Evolutionary conservation across 2,888 invertebrate species (phyloP).

Genomic region (Apamea monoglypha): DNA sequence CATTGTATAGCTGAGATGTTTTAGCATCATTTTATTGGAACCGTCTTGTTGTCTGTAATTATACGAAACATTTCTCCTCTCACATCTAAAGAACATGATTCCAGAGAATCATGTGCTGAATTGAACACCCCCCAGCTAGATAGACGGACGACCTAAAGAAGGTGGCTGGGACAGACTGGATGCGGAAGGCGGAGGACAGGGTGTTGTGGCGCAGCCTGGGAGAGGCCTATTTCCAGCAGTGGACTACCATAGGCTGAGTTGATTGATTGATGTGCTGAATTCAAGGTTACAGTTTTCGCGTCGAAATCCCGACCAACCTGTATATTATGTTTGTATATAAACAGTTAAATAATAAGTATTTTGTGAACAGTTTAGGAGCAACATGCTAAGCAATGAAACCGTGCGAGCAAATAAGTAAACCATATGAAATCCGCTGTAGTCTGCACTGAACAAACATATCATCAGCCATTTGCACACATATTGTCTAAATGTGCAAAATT

Average conservation of each 20-base stretch:
- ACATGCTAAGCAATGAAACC: neutral
- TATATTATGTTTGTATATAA: neutral
- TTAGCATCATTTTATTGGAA: neutral
- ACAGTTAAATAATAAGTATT: neutral
- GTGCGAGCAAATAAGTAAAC: slow-evolving; percentile 5
- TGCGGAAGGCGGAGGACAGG: too few relatives aligned
- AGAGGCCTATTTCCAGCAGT: too few relatives aligned
- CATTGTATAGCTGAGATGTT: neutral
- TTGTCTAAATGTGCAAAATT: slow-evolving; percentile 47
- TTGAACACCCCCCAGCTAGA: too few relatives aligned
- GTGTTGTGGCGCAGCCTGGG: too few relatives aligned
- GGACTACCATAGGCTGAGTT: too few relatives aligned
- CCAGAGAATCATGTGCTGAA: too few relatives aligned
- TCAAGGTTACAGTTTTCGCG: too few relatives aligned
- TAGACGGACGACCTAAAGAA: too few relatives aligned
- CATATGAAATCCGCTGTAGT: slow-evolving; percentile 1
- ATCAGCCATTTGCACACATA: slow-evolving; percentile 24
- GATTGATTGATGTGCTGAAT: too few relatives aligned
- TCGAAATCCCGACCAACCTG: neutral
- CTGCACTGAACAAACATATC: slow-evolving; percentile 15
- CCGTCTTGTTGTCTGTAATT: neutral
- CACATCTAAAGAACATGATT: too few relatives aligned
- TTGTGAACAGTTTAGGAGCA: neutral
- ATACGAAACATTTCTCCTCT: too few relatives aligned
- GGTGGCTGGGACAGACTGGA: too few relatives aligned